phyloP scores from a whole-genome alignment of 2,113 vertebrate genomes.

The Mustelus asterias region DNA sequence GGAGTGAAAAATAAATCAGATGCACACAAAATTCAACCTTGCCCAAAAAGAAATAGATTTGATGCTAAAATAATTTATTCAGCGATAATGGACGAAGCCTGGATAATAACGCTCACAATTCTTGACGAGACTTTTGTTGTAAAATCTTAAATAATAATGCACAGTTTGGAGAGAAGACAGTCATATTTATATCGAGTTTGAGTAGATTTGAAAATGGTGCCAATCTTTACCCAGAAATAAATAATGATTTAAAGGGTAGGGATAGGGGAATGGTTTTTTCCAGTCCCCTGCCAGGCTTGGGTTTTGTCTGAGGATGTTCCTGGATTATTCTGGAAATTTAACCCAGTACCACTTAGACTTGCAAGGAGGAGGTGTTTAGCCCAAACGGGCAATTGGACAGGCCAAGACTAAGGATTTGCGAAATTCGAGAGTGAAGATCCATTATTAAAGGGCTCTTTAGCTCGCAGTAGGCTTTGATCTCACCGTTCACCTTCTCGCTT shows the following conservation, averaged over 20 bases:
- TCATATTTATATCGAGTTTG: background rate
- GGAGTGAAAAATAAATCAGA: background rate
- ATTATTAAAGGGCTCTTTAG: too few relatives aligned
- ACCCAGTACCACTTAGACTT: too few relatives aligned
- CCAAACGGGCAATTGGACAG: too few relatives aligned
- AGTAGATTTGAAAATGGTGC: background rate
- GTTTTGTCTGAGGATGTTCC: too few relatives aligned
- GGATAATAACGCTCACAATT: background rate
- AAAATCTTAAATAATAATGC: background rate
- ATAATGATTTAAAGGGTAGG: background rate
- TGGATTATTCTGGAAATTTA: too few relatives aligned
- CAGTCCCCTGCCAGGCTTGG: background rate
- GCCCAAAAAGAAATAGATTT: background rate
- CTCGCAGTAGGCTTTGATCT: background rate
- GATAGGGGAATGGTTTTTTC: background rate
- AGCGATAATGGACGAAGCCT: background rate
- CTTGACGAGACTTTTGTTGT: background rate
- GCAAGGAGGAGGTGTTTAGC: too few relatives aligned
- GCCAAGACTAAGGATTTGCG: too few relatives aligned
- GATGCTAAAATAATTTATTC: background rate
- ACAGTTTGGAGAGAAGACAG: background rate
- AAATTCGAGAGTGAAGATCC: too few relatives aligned
- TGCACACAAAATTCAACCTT: background rate
- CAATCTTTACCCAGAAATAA: background rate
- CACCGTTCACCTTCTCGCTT: background rate